Conservation (phyloP, 2,888 invertebrate genomes). For the Onchidella celtica region DNA sequence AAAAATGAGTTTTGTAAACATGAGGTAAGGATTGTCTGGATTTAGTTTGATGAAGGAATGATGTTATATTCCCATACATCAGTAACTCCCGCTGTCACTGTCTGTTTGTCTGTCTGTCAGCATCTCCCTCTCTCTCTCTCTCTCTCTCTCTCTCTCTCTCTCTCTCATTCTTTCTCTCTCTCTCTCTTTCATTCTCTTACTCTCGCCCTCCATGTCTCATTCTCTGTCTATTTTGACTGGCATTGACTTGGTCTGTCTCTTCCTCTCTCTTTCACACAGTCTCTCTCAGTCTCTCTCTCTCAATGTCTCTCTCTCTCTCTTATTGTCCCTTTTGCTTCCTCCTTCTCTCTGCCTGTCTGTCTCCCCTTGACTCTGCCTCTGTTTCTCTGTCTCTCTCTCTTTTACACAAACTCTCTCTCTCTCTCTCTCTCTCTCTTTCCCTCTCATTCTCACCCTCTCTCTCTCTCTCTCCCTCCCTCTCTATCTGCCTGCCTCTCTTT, state of each 20-base stretch:
- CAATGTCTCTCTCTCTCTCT: not conserved
- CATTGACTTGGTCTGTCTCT: too few relatives aligned
- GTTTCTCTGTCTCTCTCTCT: constrained; percentile 13
- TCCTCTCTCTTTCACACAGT: not conserved
- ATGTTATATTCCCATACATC: too few relatives aligned
- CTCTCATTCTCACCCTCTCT: too few relatives aligned
- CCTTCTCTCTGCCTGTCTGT: not conserved
- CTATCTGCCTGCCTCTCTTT: too few relatives aligned
- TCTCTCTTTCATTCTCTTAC: not conserved
- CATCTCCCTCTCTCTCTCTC: not conserved
- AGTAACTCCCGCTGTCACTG: not conserved
- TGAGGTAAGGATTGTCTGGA: too few relatives aligned
- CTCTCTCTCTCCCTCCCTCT: too few relatives aligned
- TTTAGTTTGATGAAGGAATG: too few relatives aligned
- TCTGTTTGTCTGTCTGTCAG: too few relatives aligned
- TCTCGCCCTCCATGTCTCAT: too few relatives aligned
- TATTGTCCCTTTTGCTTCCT: not conserved
- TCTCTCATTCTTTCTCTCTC: too few relatives aligned
- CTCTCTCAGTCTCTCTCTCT: not conserved
- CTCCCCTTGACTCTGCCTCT: constrained; percentile 22
- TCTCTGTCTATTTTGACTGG: too few relatives aligned
- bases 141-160: constrained; percentile 28
- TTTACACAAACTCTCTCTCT: too few relatives aligned
- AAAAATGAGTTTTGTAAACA: not conserved
- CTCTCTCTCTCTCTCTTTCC: not conserved